Percentiles rank a stretch among this genome's conserved stretches.
phyloP scores from a whole-genome alignment of 2,888 invertebrate species.

The Dione vanillae region DNA sequence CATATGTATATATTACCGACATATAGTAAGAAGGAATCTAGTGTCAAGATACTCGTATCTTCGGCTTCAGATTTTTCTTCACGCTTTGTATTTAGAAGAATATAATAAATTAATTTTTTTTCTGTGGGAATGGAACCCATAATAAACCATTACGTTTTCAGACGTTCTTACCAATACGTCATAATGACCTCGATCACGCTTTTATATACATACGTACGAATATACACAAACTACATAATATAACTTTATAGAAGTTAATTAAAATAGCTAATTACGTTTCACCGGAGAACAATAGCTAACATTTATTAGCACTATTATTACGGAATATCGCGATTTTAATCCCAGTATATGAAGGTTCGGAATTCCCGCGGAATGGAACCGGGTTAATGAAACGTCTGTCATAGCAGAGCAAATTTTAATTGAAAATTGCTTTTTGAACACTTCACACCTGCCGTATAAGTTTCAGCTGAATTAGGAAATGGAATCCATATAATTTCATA shows the following conservation, averaged over 20 bases:
- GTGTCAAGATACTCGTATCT: no score
- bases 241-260: slow-evolving; percentile 5
- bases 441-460: slow-evolving; percentile 60
- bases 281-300: slow-evolving; percentile 20
- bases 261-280: slow-evolving; percentile 23
- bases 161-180: no score
- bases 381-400: slow-evolving; percentile 82
- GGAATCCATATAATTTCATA: slow-evolving; percentile 35
- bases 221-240: neutral
- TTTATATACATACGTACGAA: no score
- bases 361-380: slow-evolving; percentile 59
- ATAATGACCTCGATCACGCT: no score
- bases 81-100: no score
- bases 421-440: slow-evolving; percentile 72
- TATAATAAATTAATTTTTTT: no score
- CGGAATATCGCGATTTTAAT: slow-evolving; percentile 36
- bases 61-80: no score
- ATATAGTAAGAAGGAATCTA: no score
- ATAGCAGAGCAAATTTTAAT: slow-evolving; percentile 73
- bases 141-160: no score
- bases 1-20: no score
- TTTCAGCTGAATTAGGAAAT: slow-evolving; percentile 45
- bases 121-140: no score
- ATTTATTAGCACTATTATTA: slow-evolving; percentile 30
- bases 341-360: slow-evolving; percentile 47